Base-by-base conservation (phyloP, 2,888 invertebrate species). In the Hipparchia sbordonii region DNA sequence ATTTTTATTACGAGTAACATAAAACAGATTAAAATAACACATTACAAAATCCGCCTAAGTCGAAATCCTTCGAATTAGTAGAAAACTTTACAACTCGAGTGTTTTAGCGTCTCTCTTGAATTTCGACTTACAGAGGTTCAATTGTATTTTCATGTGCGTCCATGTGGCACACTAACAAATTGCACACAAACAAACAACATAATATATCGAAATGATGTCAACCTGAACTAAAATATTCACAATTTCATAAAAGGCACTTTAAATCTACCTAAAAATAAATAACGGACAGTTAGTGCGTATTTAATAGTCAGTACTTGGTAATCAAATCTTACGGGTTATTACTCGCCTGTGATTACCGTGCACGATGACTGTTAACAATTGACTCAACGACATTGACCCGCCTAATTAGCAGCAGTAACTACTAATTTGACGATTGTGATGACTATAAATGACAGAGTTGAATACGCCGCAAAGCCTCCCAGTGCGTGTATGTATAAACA, bases 351-450 rank as follows among this genome's bases (percentile, higher is more conserved):
- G 68, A 68, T 68, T 68, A 60, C 68, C 68, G 60, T 60, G 51
- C 52, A 68, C n/a, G 48, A 33, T 10, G 67, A 10, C 48, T 67
- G 54, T 9, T 62, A 62, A 72, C 74, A 76, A 76, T 72, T 72
- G 70, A 56, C 45, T 72, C 67, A 33, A 62, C 67, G 77, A 71
- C 77, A 77, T 77, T 77, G 77, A 77, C 77, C 77, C 66, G 74
- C 74, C 77, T 71, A 77, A 77, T 77, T 77, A 72, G 70, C 70
- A 65, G 59, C 69, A 76, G 72, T 77, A 70, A 72, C 72, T 59
- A 52, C 67, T 62, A 68, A 72, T 74, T 71, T 71, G 62, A 76
- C 74, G 61, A 72, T 68, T 72, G 65, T 33, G 61, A 62, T 62
- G 61, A 39, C 70, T 62, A 62, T 70, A 56, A 62, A 70, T 23